phyloP scores from a whole-genome alignment of 2,797 vertebrate genomes.

The Etheostoma perlongum region DNA sequence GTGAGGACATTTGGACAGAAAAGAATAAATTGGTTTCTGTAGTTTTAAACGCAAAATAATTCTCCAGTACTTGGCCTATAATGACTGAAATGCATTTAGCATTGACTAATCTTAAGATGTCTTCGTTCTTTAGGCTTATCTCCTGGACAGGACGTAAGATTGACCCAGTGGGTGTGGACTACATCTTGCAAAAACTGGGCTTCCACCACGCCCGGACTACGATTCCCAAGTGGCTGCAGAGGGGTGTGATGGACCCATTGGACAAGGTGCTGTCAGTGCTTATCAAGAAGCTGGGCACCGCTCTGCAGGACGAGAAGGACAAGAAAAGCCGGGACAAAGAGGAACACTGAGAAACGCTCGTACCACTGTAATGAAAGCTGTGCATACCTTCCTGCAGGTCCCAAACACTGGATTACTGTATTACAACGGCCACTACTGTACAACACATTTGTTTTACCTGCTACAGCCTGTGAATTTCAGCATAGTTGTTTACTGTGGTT shows the following conservation, averaged over 20 bases:
- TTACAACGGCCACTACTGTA: constrained; percentile 70
- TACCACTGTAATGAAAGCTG: constrained; percentile 54
- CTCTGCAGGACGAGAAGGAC: constrained; percentile 97
- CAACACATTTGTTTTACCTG: constrained; percentile 73
- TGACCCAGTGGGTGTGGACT: constrained; percentile 98
- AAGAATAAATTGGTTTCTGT: background rate
- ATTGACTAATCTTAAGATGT: background rate
- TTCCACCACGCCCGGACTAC: constrained; percentile 99
- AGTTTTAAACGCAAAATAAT: background rate
- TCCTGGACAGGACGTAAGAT: constrained; percentile 99
- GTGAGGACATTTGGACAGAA: background rate
- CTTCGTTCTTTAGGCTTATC: constrained; percentile 87
- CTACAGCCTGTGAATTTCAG: constrained; percentile 76
- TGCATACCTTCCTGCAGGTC: constrained; percentile 25
- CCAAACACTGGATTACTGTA: constrained; percentile 70
- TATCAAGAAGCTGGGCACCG: constrained; percentile 96
- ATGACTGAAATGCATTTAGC: background rate
- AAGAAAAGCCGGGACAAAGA: constrained; percentile 95
- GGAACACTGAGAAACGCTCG: constrained; percentile 85
- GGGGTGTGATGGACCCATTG: constrained; percentile 98
- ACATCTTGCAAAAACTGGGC: constrained; percentile 97
- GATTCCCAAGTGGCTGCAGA: constrained; percentile 99
- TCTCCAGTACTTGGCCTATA: too few relatives aligned
- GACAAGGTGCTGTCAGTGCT: constrained; percentile 98
- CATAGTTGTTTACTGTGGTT: constrained; percentile 86